phyloP scores from a whole-genome alignment of 2,113 vertebrate genomes.

The Calyptomena viridis region DNA sequence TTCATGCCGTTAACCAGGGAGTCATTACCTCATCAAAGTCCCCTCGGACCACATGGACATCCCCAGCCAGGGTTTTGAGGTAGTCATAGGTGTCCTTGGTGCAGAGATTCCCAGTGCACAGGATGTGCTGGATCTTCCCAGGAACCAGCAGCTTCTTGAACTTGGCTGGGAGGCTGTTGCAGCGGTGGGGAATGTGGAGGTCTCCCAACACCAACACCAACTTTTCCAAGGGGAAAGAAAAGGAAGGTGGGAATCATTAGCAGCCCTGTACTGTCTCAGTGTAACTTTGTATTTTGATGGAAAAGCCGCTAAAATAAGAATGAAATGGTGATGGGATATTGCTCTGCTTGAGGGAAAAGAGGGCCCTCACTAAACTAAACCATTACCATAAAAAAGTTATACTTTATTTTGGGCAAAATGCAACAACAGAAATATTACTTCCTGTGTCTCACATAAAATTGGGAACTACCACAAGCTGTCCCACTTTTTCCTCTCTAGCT shows the following conservation, averaged over 20 bases:
- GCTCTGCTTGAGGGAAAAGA: background rate
- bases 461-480: background rate
- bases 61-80: slow-evolving; percentile 98
- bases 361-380: background rate
- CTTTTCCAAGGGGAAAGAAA: slow-evolving; percentile 61
- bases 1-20: no score
- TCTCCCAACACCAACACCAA: slow-evolving; percentile 99
- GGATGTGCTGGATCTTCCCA: slow-evolving; percentile 98
- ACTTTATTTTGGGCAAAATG: background rate
- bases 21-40: slow-evolving; percentile 94
- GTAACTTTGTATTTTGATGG: background rate
- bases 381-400: fast-evolving
- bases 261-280: no score
- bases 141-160: slow-evolving; percentile 98
- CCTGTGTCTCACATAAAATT: background rate
- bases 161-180: slow-evolving; percentile 97
- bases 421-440: background rate
- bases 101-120: slow-evolving; percentile 98
- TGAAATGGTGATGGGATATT: background rate
- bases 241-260: no score
- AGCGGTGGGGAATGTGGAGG: slow-evolving; percentile 96
- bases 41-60: slow-evolving; percentile 96
- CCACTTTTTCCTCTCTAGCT: background rate
- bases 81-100: slow-evolving; percentile 99
- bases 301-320: background rate